Base-by-base conservation (phyloP, 2,888 invertebrate genomes). In the Holacanthella duospinosa region DNA sequence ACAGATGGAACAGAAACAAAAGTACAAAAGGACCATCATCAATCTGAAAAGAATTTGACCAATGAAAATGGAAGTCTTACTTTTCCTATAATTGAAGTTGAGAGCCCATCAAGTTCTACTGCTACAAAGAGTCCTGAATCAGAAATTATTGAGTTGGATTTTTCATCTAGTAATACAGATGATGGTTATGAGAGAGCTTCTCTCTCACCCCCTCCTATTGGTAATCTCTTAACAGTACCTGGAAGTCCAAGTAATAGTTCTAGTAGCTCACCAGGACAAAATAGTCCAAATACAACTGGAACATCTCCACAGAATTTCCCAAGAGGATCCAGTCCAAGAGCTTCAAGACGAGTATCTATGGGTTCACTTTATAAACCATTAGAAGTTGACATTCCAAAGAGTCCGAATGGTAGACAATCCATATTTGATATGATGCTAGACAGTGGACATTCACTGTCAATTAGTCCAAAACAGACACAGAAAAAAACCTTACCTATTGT, bases 341-440 rank as follows among this genome's bases (percentile, higher is more conserved):
- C 92, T 12, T 89, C 91, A 6, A 83, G 93, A 67, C 81, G 93
- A 71, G 93, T 94, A 75, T 93, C 93, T 69, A 91, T 91, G 77
- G 92, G 93, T 65, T 92, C 91, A 74, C 85, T 91, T 69, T n/a
- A n/a, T n/a, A 84, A 88, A 76, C 84, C 85, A 2, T 67, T 74
- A 53, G 74, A 84, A 83, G 55, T 86, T 1, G 73, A 73, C 62
- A 73, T 73, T 64, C 73, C 73, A 54, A 70, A 70, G 53, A 71
- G 70, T 54, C 71, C 71, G 9, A 68, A 66, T 53, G 67, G 68
- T 19, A 59, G 63, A n/a, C 48, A 65, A 29, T 69, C 71, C 3
- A 55, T 60, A 19, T 62, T 64, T n/a, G 29, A 29, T 19, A n/a
- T n/a, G n/a, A n/a, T 66, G 29, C 55, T 59, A 1, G 63, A 64